Base-by-base conservation (phyloP, 2,113 vertebrate species). In the Xiphias gladius region DNA sequence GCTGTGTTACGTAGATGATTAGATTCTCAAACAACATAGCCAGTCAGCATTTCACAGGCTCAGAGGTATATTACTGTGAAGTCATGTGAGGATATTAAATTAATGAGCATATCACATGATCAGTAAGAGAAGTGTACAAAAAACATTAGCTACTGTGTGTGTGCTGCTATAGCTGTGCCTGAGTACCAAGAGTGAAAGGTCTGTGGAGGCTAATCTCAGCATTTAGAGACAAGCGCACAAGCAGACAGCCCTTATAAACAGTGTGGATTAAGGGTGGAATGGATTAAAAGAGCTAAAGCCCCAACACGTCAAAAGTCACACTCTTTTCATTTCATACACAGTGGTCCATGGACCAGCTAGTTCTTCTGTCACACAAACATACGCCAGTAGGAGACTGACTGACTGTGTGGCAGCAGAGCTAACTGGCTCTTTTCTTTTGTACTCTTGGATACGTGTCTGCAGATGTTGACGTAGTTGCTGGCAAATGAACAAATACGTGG, bases 171-270 rank as follows among this genome's bases (percentile, higher is more conserved):
- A 43, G 54, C 58, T 79, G 73, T 55, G 73, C 12, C n/a, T 12
- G 13, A 55, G 54, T 32, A 77, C n/a, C 76, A 57, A 48, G 57
- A 72, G 71, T 37, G 46, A 73, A 67, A 89, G 74, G 77, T 75
- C 80, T 37, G 28, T 11, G 19, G 48, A 83, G 82, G 86, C 89
- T 92, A 89, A 91, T 87, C 86, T 91, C 61, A 76, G 80, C 80
- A 67, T 85, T 90, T 81, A 73, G 37, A 87, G 32, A 74, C 71
- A 69, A 55, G 64, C 9, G 11, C 80, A 63, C 55, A 28, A 22
- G 73, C 52, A 50, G 84, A 85, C 70, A 65, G 79, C 59, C 58
- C 76, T 80, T 63, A 74, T 85, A 89, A 88, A 87, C 79, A 81
- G 19, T 63, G 65, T 43, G 37, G 87, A 91, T 93, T 83, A 88